Conservation (phyloP, 2,797 vertebrate species). For the Diceros bicornis region DNA sequence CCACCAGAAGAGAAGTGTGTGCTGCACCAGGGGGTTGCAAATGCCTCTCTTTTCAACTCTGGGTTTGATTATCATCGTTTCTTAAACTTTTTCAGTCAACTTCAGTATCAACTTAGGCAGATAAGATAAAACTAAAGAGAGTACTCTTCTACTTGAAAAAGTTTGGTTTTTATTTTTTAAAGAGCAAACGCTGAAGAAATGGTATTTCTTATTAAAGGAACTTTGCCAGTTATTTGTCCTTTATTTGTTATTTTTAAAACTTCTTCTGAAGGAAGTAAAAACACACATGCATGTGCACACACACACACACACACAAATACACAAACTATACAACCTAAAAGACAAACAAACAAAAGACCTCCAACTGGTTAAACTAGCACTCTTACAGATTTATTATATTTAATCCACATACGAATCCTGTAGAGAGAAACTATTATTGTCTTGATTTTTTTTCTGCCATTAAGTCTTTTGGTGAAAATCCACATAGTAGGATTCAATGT, state of each 20-base stretch:
- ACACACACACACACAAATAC: not conserved
- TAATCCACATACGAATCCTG: not conserved
- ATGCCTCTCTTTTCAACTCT: not conserved
- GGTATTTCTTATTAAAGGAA: not conserved
- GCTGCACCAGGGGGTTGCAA: not conserved
- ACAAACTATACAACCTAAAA: not conserved
- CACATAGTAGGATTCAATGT: not conserved
- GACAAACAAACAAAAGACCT: not conserved
- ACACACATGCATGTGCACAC: not conserved
- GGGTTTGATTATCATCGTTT: not conserved
- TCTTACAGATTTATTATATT: not conserved
- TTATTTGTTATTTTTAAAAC: not conserved
- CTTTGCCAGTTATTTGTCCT: not conserved
- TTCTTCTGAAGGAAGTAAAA: not conserved
- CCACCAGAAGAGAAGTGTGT: not conserved
- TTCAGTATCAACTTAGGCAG: not conserved
- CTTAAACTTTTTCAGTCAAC: conserved; percentile 5
- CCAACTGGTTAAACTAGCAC: not conserved
- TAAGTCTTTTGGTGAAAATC: not conserved
- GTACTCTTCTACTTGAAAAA: not conserved
- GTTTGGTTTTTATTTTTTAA: not conserved
- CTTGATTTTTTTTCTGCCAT: not conserved
- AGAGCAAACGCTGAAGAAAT: not conserved
- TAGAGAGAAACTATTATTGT: not conserved
- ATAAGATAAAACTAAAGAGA: not conserved